Base-by-base conservation (phyloP, 2,888 invertebrate species). In the Amitus sp. region DNA sequence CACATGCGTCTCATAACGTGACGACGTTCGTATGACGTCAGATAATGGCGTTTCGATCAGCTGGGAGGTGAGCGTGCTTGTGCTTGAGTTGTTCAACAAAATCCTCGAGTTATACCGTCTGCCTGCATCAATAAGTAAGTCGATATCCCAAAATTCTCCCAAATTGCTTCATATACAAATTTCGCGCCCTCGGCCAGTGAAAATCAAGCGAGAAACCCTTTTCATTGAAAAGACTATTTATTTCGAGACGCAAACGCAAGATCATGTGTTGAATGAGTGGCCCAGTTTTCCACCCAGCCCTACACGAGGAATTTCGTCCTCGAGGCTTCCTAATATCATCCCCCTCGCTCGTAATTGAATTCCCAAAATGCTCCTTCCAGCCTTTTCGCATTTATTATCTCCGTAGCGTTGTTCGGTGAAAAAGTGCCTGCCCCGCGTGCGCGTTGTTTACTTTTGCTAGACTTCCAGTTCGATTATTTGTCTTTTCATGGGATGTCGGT, bases 31-130 rank as follows among this genome's bases (percentile, higher is more conserved):
- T 57, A 54, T 60, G 78, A 81, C 81, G 81, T 82, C 80, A 79
- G 68, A 79, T 78, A 68, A 82, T 82, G 81, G 81, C 79, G 74
- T 73, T 72, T 66, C 74, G 76, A 80, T 82, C 81, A 82, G 81
- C 81, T 82, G 81, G 81, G 75, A 78, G 77, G 78, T 80, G 79
- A 78, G 79, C 51, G 56, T 54, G 50, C 75, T 73, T 74, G 79
- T 81, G 81, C 75, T 74, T 73, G 73, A 76, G 74, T 76, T 73
- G n/a, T n/a, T n/a, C n/a, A 70, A 73, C 72, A 72, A 75, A 76
- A 76, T 68, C 71, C 61, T 67, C 71, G 68, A 71, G 74, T 74
- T 75, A 75, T 73, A 67, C 71, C 73, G 77, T 77, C 75, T 74
- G 74, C 73, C 71, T 70, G 55, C 68, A 66, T 64, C 66, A 72